Conservation (phyloP, 2,113 vertebrate genomes). For the Panurus biarmicus region DNA sequence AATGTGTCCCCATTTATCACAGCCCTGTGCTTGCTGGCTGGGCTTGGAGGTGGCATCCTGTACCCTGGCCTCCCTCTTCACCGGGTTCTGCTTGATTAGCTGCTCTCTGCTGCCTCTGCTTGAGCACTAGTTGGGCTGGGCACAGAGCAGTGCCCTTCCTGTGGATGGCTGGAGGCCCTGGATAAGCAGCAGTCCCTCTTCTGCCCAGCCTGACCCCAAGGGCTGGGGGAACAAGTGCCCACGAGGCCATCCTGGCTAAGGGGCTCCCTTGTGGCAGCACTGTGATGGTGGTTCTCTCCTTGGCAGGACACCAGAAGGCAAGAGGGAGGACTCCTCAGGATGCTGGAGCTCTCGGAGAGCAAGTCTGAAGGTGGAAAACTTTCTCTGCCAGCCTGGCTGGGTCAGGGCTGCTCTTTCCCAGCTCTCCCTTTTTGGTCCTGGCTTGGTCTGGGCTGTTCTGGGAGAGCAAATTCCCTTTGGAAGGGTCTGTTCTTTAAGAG, state of each 20-base stretch:
- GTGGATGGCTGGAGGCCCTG: not conserved
- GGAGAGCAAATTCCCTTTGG: not conserved
- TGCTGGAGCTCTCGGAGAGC: conserved; percentile 72
- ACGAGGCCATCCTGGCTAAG: rapidly evolving
- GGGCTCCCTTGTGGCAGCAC: rapidly evolving
- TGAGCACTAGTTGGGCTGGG: not conserved
- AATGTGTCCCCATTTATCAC: not conserved
- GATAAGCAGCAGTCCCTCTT: not conserved
- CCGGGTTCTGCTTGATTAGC: not conserved
- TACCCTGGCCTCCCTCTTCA: not conserved
- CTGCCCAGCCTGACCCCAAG: not conserved
- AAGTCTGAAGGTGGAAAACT: conserved; percentile 62
- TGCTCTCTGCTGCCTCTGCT: not conserved
- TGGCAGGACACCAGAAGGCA: conserved; percentile 36
- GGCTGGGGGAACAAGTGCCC: not conserved
- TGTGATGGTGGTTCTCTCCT: not conserved
- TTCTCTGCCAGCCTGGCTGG: not conserved
- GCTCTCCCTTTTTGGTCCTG: not conserved
- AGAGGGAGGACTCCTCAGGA: conserved; percentile 66
- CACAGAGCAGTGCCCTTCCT: not conserved
- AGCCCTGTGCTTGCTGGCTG: not conserved
- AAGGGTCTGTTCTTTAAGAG: not conserved
- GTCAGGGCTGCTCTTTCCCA: not conserved
- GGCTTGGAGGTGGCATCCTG: not conserved
- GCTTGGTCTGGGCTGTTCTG: not conserved